Percentiles rank a stretch among this genome's conserved stretches.
phyloP scores from a whole-genome alignment of 2,797 vertebrate genomes.

The Gymnoscopelus microlampas region DNA sequence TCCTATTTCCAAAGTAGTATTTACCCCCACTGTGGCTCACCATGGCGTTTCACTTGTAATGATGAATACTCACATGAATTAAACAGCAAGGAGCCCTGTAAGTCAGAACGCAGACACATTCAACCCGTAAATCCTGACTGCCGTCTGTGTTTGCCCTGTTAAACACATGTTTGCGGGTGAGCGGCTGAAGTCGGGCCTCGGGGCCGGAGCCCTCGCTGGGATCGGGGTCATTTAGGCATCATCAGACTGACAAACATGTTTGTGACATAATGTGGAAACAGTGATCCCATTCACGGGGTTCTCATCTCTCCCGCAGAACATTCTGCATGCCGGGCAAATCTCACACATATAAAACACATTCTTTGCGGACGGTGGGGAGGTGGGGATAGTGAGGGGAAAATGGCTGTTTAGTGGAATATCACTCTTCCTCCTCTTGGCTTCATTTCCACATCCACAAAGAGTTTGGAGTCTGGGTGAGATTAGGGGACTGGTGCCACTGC shows the following conservation, averaged over 20 bases:
- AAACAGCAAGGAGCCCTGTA: constrained; percentile 63
- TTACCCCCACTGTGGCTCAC: constrained; percentile 61
- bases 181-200: constrained; percentile 44
- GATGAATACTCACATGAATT: constrained; percentile 69
- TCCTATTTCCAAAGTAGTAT: constrained; percentile 60
- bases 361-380: constrained; percentile 62
- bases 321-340: constrained; percentile 74
- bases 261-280: constrained; percentile 84
- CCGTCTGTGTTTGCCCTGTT: constrained; percentile 56
- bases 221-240: constrained; percentile 58
- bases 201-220: constrained; percentile 54
- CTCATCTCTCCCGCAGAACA: constrained; percentile 73
- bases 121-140: constrained; percentile 56
- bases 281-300: constrained; percentile 75
- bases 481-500: constrained; percentile 60
- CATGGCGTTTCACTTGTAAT: constrained; percentile 60
- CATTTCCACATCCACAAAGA: constrained; percentile 58
- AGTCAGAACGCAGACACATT: constrained; percentile 56
- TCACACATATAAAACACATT: constrained; percentile 81
- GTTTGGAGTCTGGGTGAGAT: constrained; percentile 66
- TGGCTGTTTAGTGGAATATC: constrained; percentile 59
- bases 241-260: constrained; percentile 73
- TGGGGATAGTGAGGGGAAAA: constrained; percentile 50
- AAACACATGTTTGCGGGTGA: constrained; percentile 54
- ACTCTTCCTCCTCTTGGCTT: constrained; percentile 51